Evolutionary conservation across 2,797 vertebrate genomes (phyloP), one percentile per base, ranked within the genome.

Genomic region (Coregonus suidteri): DNA sequence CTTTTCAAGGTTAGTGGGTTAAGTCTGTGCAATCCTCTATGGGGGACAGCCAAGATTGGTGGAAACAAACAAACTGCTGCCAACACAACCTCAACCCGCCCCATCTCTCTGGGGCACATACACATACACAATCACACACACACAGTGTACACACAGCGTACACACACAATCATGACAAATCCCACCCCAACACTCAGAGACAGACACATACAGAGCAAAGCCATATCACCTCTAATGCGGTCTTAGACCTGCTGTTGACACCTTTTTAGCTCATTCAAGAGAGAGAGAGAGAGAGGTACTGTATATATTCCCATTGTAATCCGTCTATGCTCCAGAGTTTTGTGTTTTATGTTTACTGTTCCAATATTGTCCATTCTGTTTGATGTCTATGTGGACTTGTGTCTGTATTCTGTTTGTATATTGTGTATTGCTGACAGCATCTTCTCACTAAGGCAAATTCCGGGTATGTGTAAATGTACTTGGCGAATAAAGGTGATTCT

Each of bases 1-100:
- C 41, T 88, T 90, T 92, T 90, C 91, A 91, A 92, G 92, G 93
- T 93, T 93, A 92, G 90, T 90, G 85, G 92, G 91, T 90, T 93
- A 93, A 93, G 89, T 92, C 85, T 90, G 86, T 76, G 88, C 86
- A 82, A 84, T 84, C 84, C 88, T 93, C 90, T 77, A 80, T 79
- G 70, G 79, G 90, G 87, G 84, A 88, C 83, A 81, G 69, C 75
- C 84, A 77, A 79, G 89, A 90, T 88, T 87, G 82, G 86, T 85
- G 80, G 85, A 79, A 84, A 90, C 85, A 84, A 90, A 91, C 81
- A 88, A 80, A 80, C 79, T n/a, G 53, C 79, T 85, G 81, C 85
- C 87, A 86, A 85, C 88, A 90, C 79, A 79, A 52, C 73, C 77
- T 77, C 56, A 81, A 74, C 78, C 79, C 81, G 54, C 4, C 4